These are phyloP conservation scores for Lasioglossum albipes DNA, from an alignment of 1,140 invertebrate genomes.

Conservation along the genomic window DNA sequence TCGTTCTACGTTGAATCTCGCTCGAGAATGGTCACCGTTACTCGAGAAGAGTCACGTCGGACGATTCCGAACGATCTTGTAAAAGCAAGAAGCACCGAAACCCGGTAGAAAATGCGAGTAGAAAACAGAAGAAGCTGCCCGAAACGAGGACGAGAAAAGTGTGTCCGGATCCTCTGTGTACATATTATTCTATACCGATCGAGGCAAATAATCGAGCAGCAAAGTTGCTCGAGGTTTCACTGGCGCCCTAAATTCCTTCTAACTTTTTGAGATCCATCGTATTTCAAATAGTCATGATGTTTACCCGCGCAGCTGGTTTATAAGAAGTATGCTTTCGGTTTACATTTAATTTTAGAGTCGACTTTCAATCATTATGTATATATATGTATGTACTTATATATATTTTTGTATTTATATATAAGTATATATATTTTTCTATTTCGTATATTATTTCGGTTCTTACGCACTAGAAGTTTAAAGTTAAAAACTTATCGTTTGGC, in stretches of 20 bases:
- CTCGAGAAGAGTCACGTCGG: neutral
- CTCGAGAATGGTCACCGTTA: too few species aligned
- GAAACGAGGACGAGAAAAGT: conserved; percentile 35
- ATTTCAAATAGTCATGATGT: conserved; percentile 43
- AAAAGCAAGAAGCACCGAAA: neutral
- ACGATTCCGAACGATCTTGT: neutral
- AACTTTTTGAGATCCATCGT: conserved; percentile 52
- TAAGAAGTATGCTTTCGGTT: conserved; percentile 68
- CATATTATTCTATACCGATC: conserved; percentile 11
- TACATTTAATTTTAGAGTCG: conserved; percentile 80
- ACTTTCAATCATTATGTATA: conserved; percentile 77
- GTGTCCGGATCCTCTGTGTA: conserved; percentile 2
- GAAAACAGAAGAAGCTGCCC: conserved; percentile 21
- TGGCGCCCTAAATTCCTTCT: conserved; percentile 36
- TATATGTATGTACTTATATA: conserved; percentile 47
- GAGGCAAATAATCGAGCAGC: conserved; percentile 41
- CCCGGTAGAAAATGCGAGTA: neutral
- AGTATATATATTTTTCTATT: conserved; percentile 41
- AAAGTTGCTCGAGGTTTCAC: conserved; percentile 51
- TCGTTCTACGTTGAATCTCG: too few species aligned
- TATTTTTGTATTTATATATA: conserved; percentile 43
- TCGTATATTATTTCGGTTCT: conserved; percentile 70
- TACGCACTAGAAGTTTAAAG: conserved; percentile 72
- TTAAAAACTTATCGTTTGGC: conserved; percentile 78
- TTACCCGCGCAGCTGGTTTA: conserved; percentile 30